Evolutionary conservation across 2,113 vertebrate genomes (phyloP), one percentile per base, ranked within the genome.

Genomic region (Probosciger aterrimus): DNA sequence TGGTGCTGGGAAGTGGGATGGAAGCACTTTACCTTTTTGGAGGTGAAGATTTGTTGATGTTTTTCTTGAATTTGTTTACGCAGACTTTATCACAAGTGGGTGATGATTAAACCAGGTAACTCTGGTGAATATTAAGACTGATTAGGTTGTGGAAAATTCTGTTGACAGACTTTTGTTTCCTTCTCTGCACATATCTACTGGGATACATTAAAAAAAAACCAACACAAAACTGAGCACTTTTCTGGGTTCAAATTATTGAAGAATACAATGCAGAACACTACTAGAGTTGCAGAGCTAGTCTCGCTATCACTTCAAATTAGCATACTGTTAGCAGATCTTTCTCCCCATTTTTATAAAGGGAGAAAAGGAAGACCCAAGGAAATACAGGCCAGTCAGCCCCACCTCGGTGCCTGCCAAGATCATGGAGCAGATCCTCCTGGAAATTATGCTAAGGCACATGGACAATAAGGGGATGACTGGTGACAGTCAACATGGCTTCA

Each of bases 1-100:
- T 3, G 0, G 50, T 0, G 0, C 52, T 0, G 1, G 57, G 27
- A 92, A 64, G 31, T 0, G 0, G 77, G 76, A 80, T 65, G 24
- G 76, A 59, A 96, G 53, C 64, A 83, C 83, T 87, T 81, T 80
- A 50, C 27, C 39, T 76, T 90, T 82, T 39, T 73, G 70, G 78
- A 96, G 88, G 91, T 57, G 67, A 85, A 62, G n/a, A 47, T 64
- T 91, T 94, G 90, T 94, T 94, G 87, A 75, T 76, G 19, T 79
- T 89, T 94, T 92, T 73, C 84, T 62, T 35, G 53, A 73, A 70
- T 90, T 88, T 92, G 86, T 91, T 93, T 88, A 83, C 0, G 0
- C n/a, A 60, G 81, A 75, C 37, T 5, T 8, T 47, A 73, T 77
- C 67, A 27, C 60, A 75, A 93, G 89, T 82, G 89, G 88, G 30